Conservation (phyloP, 2,888 invertebrate genomes). For the Papilio elwesi region DNA sequence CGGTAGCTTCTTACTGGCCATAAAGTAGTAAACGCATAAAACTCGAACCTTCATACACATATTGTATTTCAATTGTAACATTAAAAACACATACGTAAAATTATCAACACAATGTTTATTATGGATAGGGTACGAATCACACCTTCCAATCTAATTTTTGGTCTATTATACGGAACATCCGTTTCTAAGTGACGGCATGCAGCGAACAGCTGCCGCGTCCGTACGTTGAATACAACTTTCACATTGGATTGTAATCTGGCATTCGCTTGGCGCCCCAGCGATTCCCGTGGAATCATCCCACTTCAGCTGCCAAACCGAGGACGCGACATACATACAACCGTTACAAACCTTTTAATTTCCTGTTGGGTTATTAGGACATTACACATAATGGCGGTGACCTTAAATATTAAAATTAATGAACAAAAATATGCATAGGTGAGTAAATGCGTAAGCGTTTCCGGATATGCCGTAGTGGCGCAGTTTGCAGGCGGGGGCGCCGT, state of each 20-base stretch:
- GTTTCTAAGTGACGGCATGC: too few relatives aligned
- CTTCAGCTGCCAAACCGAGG: background rate
- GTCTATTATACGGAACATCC: too few relatives aligned
- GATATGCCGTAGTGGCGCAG: background rate
- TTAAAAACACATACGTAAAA: too few relatives aligned
- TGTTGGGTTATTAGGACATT: background rate
- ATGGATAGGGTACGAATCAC: too few relatives aligned
- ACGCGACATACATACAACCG: background rate
- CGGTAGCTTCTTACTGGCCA: too few relatives aligned
- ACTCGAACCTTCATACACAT: too few relatives aligned
- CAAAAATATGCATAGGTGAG: too few relatives aligned
- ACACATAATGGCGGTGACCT: background rate
- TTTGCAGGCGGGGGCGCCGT: background rate
- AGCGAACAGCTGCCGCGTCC: constrained; percentile 1
- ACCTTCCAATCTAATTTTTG: too few relatives aligned
- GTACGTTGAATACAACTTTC: background rate
- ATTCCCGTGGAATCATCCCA: background rate
- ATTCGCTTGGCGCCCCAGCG: background rate
- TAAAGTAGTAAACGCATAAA: too few relatives aligned
- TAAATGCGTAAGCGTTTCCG: background rate
- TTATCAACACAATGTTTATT: too few relatives aligned
- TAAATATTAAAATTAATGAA: background rate
- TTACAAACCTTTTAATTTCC: background rate
- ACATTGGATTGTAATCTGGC: constrained; percentile 10
- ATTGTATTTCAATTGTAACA: too few relatives aligned